Percentiles rank a stretch among this genome's conserved stretches.
phyloP scores from a whole-genome alignment of 1,140 invertebrate species.

The Lucilia cuprina region DNA sequence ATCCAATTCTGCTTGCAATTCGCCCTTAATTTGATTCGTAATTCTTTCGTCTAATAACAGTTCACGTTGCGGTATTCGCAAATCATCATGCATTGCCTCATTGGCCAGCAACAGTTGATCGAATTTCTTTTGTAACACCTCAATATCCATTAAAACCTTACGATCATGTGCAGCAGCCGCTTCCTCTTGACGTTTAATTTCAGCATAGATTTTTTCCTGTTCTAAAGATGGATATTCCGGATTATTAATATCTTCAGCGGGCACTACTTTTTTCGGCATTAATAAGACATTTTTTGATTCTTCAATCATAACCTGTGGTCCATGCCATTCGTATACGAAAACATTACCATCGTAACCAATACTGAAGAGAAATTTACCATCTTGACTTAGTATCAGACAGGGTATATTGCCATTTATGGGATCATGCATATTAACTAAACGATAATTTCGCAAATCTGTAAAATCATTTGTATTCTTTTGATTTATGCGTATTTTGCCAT shows the following conservation, averaged over 20 bases:
- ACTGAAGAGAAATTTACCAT: constrained; percentile 70
- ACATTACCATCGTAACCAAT: constrained; percentile 83
- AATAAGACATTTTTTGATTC: constrained; percentile 22
- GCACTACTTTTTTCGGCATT: constrained; percentile 33
- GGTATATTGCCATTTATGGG: constrained; percentile 75
- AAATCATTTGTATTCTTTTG: constrained; percentile 62
- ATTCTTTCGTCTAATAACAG: constrained; percentile 72
- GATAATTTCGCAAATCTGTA: constrained; percentile 67
- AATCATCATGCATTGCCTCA: constrained; percentile 66
- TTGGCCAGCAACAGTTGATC: constrained; percentile 65
- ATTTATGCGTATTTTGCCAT: constrained; percentile 73
- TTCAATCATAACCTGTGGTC: constrained; percentile 45
- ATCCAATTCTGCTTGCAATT: constrained; percentile 68
- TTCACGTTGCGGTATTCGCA: constrained; percentile 67
- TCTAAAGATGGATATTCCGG: constrained; percentile 70
- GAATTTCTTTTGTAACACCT: constrained; percentile 45
- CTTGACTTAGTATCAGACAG: constrained; percentile 71
- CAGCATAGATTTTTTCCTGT: constrained; percentile 67
- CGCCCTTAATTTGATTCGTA: constrained; percentile 67
- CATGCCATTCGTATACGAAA: constrained; percentile 72
- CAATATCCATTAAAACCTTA: constrained; percentile 62
- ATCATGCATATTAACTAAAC: constrained; percentile 80
- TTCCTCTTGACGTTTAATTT: constrained; percentile 51
- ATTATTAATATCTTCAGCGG: constrained; percentile 68
- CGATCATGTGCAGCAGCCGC: constrained; percentile 65